Conservation (phyloP, 1,140 invertebrate species). For the Drosophila asahinai region DNA sequence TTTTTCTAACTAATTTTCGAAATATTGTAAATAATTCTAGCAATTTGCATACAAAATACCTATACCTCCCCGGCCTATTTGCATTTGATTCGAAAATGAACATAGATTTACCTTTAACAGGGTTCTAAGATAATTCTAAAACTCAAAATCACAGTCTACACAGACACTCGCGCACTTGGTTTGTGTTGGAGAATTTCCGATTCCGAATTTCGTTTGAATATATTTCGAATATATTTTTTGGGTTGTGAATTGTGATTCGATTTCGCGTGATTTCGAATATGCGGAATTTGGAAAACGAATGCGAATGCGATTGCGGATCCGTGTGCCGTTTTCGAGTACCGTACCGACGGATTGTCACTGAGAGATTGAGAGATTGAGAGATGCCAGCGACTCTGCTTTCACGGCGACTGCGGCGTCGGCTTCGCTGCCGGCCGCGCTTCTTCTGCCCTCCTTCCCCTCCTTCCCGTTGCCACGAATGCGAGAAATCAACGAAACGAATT, state of each 20-base stretch:
- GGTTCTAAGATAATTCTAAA: constrained; percentile 23
- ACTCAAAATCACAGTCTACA: constrained; percentile 31
- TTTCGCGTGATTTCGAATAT: constrained; percentile 29
- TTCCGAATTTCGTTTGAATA: constrained; percentile 30
- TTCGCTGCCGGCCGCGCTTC: constrained; percentile 28
- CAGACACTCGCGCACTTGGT: constrained; percentile 50
- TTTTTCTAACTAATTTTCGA: neutral
- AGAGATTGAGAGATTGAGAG: constrained; percentile 57
- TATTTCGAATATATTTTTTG: constrained; percentile 19
- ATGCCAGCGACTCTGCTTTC: constrained; percentile 40
- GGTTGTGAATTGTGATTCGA: constrained; percentile 12
- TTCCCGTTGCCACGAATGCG: constrained; percentile 39
- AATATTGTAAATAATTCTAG: neutral
- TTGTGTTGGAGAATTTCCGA: constrained; percentile 13
- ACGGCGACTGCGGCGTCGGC: constrained; percentile 41
- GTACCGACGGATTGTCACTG: constrained; percentile 78
- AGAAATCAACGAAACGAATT: constrained; percentile 83
- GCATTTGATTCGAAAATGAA: neutral
- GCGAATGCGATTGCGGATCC: constrained; percentile 8
- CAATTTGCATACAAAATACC: constrained; percentile 9
- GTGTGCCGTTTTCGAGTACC: constrained; percentile 49
- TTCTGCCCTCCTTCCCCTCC: constrained; percentile 8
- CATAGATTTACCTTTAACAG: constrained; percentile 34
- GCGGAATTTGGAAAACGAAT: constrained; percentile 32
- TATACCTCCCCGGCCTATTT: neutral